phyloP scores from a whole-genome alignment of 1,140 invertebrate species.

The Chironomus striatipennis region DNA sequence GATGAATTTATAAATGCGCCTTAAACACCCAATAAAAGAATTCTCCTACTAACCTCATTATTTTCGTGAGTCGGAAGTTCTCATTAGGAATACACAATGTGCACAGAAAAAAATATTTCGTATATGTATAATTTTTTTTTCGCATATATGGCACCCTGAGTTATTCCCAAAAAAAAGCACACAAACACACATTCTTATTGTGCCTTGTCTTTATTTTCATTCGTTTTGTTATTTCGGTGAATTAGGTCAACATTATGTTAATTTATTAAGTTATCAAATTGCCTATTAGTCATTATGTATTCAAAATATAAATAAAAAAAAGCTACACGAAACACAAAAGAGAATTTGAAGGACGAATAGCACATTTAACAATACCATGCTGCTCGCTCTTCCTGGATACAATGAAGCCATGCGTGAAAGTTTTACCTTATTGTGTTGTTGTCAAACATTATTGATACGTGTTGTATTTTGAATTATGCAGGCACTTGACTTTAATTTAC shows the following conservation, averaged over 20 bases:
- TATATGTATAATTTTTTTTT: no score
- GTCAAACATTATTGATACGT: no score
- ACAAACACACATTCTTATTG: background rate
- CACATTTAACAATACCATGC: background rate
- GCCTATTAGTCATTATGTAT: background rate
- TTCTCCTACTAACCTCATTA: no score
- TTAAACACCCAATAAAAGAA: no score
- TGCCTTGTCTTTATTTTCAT: background rate
- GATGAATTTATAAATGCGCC: no score
- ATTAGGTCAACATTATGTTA: constrained; percentile 21
- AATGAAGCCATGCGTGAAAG: background rate
- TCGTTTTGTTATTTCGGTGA: background rate
- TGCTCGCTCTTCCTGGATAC: background rate
- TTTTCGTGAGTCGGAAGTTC: background rate
- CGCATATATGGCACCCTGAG: background rate
- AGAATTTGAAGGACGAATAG: background rate
- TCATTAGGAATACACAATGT: background rate
- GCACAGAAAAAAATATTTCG: no score
- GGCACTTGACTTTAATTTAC: background rate
- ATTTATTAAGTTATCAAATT: constrained; percentile 13
- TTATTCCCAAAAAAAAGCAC: background rate
- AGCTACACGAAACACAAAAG: background rate
- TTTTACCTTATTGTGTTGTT: background rate
- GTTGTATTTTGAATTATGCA: background rate
- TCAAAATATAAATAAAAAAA: background rate